A percentile compares a stretch with the other conserved stretches of the same genome.
Conservation (phyloP, 2,797 vertebrate genomes). For the Dendrocincla tyrannina region DNA sequence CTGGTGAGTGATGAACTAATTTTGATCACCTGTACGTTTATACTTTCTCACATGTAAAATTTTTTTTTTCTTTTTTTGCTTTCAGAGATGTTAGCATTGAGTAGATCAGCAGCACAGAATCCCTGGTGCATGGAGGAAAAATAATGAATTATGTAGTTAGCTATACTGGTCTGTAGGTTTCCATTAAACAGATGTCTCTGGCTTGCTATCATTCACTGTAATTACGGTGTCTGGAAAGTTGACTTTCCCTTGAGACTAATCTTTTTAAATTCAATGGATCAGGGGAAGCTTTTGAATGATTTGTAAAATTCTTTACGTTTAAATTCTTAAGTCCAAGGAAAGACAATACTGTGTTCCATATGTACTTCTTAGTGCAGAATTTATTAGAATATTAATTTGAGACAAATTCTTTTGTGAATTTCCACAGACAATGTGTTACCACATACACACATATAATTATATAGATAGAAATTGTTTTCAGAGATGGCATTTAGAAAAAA, state of each 20-base stretch:
- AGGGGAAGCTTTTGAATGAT: conserved; percentile 69
- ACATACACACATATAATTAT: neutral
- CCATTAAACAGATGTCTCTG: conserved; percentile 74
- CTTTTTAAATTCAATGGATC: conserved; percentile 80
- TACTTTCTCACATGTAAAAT: neutral
- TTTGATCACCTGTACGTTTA: neutral
- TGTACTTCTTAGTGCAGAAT: neutral
- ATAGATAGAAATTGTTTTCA: neutral
- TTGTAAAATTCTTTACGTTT: conserved; percentile 62
- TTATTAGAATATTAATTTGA: conserved; percentile 29
- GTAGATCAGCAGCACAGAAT: conserved; percentile 2
- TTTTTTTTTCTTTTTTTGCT: neutral
- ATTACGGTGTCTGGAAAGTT: conserved; percentile 76
- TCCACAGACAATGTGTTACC: neutral
- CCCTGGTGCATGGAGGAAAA: neutral
- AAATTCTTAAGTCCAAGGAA: conserved; percentile 58
- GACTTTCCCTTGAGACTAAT: conserved; percentile 75
- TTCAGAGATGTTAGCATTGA: neutral
- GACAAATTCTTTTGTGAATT: neutral
- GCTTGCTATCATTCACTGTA: conserved; percentile 74
- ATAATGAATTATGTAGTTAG: conserved; percentile 60
- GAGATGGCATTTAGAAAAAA: neutral
- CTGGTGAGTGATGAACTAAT: neutral
- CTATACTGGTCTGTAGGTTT: conserved; percentile 51
- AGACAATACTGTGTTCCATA: conserved; percentile 7